Conservation (phyloP, 92 coral and sea anemone genomes). For the Palythoa heliodiscus region DNA sequence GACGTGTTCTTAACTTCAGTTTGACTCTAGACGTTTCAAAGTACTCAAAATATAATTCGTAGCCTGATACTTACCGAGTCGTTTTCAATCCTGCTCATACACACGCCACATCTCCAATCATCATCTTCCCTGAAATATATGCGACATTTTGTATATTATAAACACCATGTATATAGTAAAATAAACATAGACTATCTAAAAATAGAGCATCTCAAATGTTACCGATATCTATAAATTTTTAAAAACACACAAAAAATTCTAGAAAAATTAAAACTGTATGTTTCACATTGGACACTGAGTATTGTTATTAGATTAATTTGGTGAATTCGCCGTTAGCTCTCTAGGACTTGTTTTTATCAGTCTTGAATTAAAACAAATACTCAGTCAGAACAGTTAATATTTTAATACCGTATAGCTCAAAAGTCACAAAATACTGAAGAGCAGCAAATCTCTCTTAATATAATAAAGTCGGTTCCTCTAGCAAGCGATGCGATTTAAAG, state of each 20-base stretch:
- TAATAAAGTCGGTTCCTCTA: conserved; percentile 2
- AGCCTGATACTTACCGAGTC: conserved; percentile 43
- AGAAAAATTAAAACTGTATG: neutral
- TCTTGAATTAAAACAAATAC: neutral
- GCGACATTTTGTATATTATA: neutral
- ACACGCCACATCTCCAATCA: conserved; percentile 45
- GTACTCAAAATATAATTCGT: neutral
- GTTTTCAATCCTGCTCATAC: conserved; percentile 43
- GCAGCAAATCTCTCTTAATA: neutral
- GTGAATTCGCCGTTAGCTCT: neutral
- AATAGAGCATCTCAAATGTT: neutral
- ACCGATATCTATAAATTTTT: neutral
- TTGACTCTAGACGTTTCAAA: too few species aligned
- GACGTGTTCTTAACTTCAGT: too few species aligned
- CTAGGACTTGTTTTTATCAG: neutral
- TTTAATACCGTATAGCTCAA: neutral
- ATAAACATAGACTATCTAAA: neutral
- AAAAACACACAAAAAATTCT: neutral
- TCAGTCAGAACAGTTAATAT: neutral
- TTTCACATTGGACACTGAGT: neutral
- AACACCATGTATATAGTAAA: neutral
- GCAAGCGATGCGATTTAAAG: neutral
- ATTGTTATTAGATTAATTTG: neutral
- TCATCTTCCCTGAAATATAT: conserved; percentile 26
- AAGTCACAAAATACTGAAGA: neutral